A percentile compares a stretch with the other conserved stretches of the same genome.
Conservation (phyloP, 2,888 invertebrate genomes). For the Spialia ferax region DNA sequence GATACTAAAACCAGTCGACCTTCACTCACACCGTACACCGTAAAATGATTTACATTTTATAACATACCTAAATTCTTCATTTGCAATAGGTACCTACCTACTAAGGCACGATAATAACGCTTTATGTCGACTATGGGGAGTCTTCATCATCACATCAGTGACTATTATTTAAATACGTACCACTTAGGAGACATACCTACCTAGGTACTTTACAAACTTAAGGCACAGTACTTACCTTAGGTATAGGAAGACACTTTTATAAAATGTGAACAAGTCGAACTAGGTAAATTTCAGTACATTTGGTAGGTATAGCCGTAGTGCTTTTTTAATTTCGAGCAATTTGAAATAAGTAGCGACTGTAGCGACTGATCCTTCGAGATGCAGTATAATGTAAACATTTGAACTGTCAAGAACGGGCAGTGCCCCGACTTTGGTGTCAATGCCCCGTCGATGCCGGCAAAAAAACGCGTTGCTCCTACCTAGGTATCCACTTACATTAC, state of each 20-base stretch:
- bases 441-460: conserved; percentile 82
- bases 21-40: too few species aligned
- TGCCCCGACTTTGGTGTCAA: conserved; percentile 80
- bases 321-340: conserved; percentile 49
- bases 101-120: too few species aligned
- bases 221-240: too few species aligned
- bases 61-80: too few species aligned
- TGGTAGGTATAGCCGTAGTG: not conserved
- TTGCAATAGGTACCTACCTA: not conserved
- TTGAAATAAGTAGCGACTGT: conserved; percentile 64
- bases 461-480: conserved; percentile 76
- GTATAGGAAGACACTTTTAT: too few species aligned
- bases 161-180: too few species aligned
- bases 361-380: conserved; percentile 74
- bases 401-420: conserved; percentile 86
- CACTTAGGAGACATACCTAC: too few species aligned
- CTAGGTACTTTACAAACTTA: too few species aligned
- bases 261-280: not conserved
- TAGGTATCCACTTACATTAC: conserved; percentile 70
- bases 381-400: conserved; percentile 79
- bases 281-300: not conserved
- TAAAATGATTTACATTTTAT: conserved; percentile 2
- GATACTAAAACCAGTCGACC: not conserved
- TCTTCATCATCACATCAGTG: too few species aligned
- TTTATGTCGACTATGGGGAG: too few species aligned